phyloP scores from a whole-genome alignment of 2,888 invertebrate species.

The Clanis bilineata region DNA sequence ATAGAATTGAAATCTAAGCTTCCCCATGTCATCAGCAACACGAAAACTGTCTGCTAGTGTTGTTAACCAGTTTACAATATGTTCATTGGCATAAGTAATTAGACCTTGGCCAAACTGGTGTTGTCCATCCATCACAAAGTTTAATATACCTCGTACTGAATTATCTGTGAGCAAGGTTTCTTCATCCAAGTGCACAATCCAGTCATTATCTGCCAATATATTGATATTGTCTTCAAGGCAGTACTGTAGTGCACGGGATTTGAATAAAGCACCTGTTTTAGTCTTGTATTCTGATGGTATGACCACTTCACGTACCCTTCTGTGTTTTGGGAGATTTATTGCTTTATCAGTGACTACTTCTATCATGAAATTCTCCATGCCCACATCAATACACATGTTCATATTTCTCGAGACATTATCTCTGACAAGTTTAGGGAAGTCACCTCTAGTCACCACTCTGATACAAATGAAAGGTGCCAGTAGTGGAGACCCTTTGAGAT shows the following conservation, averaged over 20 bases:
- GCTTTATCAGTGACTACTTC: constrained; percentile 97
- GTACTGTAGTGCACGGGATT: constrained; percentile 96
- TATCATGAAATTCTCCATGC: constrained; percentile 96
- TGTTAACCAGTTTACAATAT: constrained; percentile 98
- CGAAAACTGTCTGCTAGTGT: constrained; percentile 97
- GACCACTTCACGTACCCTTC: constrained; percentile 92
- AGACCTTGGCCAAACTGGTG: constrained; percentile 98
- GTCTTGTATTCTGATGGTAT: constrained; percentile 94
- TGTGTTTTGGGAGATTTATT: constrained; percentile 88
- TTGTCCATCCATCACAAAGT: constrained; percentile 96
- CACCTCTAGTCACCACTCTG: constrained; percentile 96
- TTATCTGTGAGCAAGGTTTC: constrained; percentile 97
- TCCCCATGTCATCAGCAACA: constrained; percentile 99
- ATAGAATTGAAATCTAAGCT: constrained; percentile 94
- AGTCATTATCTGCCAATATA: constrained; percentile 92
- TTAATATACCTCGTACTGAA: constrained; percentile 93
- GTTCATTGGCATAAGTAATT: constrained; percentile 97
- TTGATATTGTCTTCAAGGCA: constrained; percentile 96
- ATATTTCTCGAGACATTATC: constrained; percentile 93
- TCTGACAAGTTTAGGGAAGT: constrained; percentile 94
- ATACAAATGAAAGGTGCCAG: constrained; percentile 97
- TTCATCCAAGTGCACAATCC: constrained; percentile 99
- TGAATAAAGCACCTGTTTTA: constrained; percentile 95
- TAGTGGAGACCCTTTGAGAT: constrained; percentile 93
- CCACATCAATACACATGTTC: constrained; percentile 93